A percentile compares a stretch with the other conserved stretches of the same genome.
Evolutionary conservation across 2,797 vertebrate genomes (phyloP).

Genomic region (Cheirogaleus major): DNA sequence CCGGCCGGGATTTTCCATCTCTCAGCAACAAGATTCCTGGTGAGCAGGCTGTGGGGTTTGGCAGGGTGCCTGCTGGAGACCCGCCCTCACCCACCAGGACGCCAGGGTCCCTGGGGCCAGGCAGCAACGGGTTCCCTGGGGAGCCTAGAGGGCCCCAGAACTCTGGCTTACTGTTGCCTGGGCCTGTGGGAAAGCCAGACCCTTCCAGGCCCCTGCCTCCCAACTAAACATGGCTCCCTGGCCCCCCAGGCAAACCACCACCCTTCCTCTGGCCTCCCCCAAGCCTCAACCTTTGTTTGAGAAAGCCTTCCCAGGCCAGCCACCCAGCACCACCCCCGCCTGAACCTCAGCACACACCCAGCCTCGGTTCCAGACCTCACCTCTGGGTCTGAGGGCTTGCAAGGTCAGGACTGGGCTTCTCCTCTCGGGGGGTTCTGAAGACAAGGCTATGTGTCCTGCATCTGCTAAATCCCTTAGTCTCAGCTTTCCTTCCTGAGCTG

Average conservation of each 20-base stretch:
- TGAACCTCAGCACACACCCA: conserved; percentile 56
- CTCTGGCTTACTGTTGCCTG: conserved; percentile 46
- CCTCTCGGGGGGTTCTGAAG: conserved; percentile 28
- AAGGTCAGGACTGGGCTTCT: conserved; percentile 33
- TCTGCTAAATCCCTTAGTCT: conserved; percentile 35
- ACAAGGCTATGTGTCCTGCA: conserved; percentile 38
- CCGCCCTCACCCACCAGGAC: conserved; percentile 77
- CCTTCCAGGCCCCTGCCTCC: neutral
- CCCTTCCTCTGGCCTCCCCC: conserved; percentile 10
- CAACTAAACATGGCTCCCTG: conserved; percentile 57
- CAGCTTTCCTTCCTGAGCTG: conserved; percentile 24
- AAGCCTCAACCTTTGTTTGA: conserved; percentile 35
- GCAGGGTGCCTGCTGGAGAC: conserved; percentile 77
- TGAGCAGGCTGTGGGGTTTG: conserved; percentile 77
- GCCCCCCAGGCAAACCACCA: neutral
- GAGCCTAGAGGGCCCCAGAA: conserved; percentile 66
- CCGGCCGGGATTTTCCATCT: conserved; percentile 81
- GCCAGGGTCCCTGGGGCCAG: conserved; percentile 75
- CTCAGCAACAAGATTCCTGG: conserved; percentile 83
- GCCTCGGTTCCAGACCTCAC: conserved; percentile 59
- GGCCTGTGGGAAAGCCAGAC: conserved; percentile 73
- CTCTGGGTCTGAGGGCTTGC: conserved; percentile 41
- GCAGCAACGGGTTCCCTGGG: conserved; percentile 67
- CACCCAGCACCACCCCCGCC: conserved; percentile 22
- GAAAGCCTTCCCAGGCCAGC: conserved; percentile 23